Evolutionary conservation across 2,888 invertebrate genomes (phyloP).

Genomic region (Myopa tessellatipennis): DNA sequence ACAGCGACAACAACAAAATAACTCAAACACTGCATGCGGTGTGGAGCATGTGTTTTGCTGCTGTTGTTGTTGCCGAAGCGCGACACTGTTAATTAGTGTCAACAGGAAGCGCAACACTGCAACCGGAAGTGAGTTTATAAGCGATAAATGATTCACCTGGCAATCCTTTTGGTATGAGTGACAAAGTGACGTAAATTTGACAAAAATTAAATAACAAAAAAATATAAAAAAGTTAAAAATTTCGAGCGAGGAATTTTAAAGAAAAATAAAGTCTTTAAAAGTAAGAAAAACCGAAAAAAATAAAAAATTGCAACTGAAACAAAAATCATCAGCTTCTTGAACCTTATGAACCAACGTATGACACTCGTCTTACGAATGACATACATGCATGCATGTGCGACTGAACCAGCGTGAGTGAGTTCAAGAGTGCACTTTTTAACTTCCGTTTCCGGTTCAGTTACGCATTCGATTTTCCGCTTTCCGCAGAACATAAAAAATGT

Average conservation of each 20-base stretch:
- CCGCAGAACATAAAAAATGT: too few species aligned
- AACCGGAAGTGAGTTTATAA: background rate
- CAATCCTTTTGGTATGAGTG: too few species aligned
- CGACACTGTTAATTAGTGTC: conserved; percentile 10
- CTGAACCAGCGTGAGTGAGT: background rate
- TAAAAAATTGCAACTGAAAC: too few species aligned
- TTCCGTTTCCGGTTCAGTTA: conserved; percentile 45
- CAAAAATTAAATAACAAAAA: background rate
- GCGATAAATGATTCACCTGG: too few species aligned
- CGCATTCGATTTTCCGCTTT: conserved; percentile 37
- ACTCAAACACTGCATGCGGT: background rate
- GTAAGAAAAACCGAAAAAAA: too few species aligned
- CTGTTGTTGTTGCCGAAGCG: background rate
- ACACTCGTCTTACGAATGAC: too few species aligned
- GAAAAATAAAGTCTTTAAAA: too few species aligned
- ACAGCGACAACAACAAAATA: background rate
- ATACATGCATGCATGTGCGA: background rate
- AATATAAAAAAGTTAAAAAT: too few species aligned
- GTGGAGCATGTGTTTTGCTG: conserved; percentile 1
- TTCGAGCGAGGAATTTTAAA: too few species aligned
- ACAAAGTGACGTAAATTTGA: background rate
- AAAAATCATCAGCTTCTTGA: background rate
- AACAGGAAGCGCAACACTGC: conserved; percentile 2
- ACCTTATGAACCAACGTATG: background rate
- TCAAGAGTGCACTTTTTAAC: background rate